Evolutionary conservation across 2,113 vertebrate species (phyloP).

Genomic region (Pachycephala philippinensis): DNA sequence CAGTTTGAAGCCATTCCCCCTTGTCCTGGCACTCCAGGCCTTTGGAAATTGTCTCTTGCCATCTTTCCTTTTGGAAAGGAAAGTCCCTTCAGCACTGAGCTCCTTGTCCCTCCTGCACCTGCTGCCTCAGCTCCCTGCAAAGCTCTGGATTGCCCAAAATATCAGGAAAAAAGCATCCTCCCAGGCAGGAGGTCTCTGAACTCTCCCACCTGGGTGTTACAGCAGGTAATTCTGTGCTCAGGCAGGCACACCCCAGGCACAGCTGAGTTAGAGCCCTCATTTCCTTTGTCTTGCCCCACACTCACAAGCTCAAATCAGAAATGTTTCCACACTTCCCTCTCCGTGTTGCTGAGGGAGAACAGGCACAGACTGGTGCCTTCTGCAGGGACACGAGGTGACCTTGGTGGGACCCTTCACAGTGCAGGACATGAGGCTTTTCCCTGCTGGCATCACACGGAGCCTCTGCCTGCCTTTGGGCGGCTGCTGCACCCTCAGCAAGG

Average conservation of each 20-base stretch:
- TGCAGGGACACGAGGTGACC: not conserved
- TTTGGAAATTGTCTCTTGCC: not conserved
- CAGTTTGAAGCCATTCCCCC: not conserved
- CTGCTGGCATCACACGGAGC: not conserved
- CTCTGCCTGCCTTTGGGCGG: not conserved
- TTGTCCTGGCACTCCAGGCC: not conserved
- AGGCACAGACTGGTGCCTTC: not conserved
- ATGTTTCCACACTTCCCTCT: fast-evolving
- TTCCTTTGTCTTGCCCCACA: not conserved
- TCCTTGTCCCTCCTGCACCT: not conserved
- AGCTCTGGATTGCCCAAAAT: not conserved
- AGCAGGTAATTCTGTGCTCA: not conserved
- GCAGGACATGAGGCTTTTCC: not conserved
- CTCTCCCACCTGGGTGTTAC: not conserved
- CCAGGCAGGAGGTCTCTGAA: not conserved
- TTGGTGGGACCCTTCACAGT: fast-evolving
- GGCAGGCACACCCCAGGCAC: not conserved
- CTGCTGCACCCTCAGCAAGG: not conserved
- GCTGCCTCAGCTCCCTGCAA: not conserved
- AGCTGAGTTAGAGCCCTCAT: not conserved
- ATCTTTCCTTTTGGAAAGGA: not conserved
- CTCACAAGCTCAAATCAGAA: not conserved
- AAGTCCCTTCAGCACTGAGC: not conserved
- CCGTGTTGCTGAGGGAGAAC: fast-evolving
- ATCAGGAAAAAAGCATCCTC: not conserved